Evolutionary conservation across 2,797 vertebrate species (phyloP).

Genomic region (Rhynchotus rufescens): DNA sequence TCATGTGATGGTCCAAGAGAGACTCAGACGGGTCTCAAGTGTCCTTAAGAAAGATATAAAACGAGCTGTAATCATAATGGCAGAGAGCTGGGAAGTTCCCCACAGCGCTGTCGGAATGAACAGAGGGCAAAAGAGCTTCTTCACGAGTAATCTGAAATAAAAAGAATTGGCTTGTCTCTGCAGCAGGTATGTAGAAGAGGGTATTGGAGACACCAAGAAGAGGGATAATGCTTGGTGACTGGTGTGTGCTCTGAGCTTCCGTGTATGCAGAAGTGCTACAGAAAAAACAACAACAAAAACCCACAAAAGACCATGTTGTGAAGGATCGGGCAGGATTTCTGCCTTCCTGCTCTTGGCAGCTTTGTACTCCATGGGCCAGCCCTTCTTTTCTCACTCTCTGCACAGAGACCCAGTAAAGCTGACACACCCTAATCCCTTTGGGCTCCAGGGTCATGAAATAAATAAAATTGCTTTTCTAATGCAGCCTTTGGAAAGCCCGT

Average conservation of each 20-base stretch:
- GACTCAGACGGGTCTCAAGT: background rate
- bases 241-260: background rate
- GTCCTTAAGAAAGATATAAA: background rate
- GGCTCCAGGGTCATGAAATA: constrained; percentile 20
- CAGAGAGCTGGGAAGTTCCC: constrained; percentile 25
- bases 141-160: background rate
- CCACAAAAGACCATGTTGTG: background rate
- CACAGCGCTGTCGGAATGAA: constrained; percentile 11
- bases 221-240: background rate
- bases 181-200: background rate
- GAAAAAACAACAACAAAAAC: background rate
- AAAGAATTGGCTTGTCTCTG: background rate
- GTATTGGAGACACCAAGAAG: background rate
- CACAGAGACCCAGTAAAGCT: background rate
- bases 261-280: background rate
- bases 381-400: background rate
- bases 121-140: background rate
- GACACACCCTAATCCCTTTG: background rate
- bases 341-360: background rate
- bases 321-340: background rate
- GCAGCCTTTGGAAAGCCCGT: constrained; percentile 71
- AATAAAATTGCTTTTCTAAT: constrained; percentile 75
- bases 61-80: constrained; percentile 28
- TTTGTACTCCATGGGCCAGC: background rate
- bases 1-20: background rate